Evolutionary conservation across 2,888 invertebrate genomes (phyloP).

Genomic region (Drosophila ustulata): DNA sequence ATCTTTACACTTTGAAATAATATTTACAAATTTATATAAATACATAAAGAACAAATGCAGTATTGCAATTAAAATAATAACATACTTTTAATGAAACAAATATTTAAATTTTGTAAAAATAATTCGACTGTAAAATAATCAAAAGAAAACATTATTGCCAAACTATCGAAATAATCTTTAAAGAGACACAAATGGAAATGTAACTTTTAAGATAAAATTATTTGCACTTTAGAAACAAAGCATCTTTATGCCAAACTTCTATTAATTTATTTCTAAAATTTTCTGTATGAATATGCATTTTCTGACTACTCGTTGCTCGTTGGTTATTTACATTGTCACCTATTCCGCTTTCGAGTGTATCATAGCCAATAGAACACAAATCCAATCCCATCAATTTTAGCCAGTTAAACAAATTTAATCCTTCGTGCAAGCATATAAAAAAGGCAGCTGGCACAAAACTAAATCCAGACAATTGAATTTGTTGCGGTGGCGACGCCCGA

Average conservation of each 20-base stretch:
- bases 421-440: slow-evolving; percentile 26
- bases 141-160: no score
- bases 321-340: slow-evolving; percentile 11
- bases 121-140: no score
- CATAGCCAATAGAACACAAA: slow-evolving; percentile 25
- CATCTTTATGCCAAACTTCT: neutral
- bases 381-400: slow-evolving; percentile 32
- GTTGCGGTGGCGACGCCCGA: slow-evolving; percentile 23
- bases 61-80: no score
- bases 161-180: no score
- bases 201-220: no score
- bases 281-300: neutral
- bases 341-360: slow-evolving; percentile 3
- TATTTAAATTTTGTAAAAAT: no score
- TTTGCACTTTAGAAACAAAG: no score
- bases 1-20: neutral
- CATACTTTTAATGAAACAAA: no score
- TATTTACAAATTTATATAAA: neutral
- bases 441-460: slow-evolving; percentile 55
- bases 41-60: no score
- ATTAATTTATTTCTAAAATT: slow-evolving; percentile 5
- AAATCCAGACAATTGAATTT: slow-evolving; percentile 74
- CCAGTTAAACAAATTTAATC: slow-evolving; percentile 53
- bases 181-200: no score
- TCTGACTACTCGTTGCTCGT: no score